Conservation (phyloP, 2,113 vertebrate genomes). For the Oxyura jamaicensis region DNA sequence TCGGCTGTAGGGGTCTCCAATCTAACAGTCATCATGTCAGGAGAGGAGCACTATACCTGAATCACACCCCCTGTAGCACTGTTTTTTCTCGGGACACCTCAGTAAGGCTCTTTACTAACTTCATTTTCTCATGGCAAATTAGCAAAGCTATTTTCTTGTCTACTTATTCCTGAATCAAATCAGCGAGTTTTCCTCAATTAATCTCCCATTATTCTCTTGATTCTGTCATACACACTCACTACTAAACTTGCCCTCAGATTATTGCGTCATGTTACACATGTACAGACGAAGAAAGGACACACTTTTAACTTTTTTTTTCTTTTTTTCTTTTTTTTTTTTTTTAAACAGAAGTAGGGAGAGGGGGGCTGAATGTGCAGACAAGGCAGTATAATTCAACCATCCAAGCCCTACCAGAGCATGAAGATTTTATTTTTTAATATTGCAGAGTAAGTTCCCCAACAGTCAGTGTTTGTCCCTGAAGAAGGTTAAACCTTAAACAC, state of each 20-base stretch:
- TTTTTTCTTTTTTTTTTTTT: constrained; percentile 33
- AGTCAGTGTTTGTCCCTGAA: constrained; percentile 90
- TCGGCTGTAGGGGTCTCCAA: not conserved
- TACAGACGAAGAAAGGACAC: constrained; percentile 83
- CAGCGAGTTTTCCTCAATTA: constrained; percentile 56
- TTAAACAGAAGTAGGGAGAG: constrained; percentile 76
- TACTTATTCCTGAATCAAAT: constrained; percentile 69
- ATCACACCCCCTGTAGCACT: constrained; percentile 25
- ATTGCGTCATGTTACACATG: constrained; percentile 85
- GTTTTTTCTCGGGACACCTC: constrained; percentile 51
- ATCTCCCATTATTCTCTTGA: constrained; percentile 69
- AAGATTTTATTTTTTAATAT: constrained; percentile 82
- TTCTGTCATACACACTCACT: constrained; percentile 83
- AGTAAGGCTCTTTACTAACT: constrained; percentile 67
- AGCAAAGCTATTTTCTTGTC: constrained; percentile 74
- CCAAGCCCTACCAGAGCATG: constrained; percentile 83
- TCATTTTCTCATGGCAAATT: constrained; percentile 71
- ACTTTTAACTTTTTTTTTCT: constrained; percentile 32
- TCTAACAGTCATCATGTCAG: not conserved
- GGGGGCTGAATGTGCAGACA: constrained; percentile 83
- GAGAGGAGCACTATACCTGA: constrained; percentile 51
- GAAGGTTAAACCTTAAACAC: constrained; percentile 95
- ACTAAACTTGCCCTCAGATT: constrained; percentile 84
- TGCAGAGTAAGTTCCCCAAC: constrained; percentile 86
- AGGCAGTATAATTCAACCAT: constrained; percentile 82